Evolutionary conservation across 2,888 invertebrate genomes (phyloP), one percentile per base, ranked within the genome.

Genomic region (Drosophila prostipennis): DNA sequence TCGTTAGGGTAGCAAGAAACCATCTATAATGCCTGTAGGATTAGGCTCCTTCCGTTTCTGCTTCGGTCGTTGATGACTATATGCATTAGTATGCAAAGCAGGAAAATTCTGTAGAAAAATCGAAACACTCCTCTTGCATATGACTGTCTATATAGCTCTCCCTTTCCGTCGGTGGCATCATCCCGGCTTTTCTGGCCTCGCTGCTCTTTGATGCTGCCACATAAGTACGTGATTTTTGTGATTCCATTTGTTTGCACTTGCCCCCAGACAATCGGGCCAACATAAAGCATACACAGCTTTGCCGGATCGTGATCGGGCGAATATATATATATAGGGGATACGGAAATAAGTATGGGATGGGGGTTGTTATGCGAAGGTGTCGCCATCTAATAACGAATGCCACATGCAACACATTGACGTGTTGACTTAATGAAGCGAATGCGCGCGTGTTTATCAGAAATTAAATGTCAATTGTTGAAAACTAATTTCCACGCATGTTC

Each of bases 401-500:
- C 60, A 68, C 78, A 80, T 78, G 79, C 87, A 74, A 84, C 80
- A 78, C 76, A 65, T 72, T 78, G 77, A 76, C 79, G 83, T 83
- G 89, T 90, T 89, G 87, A 87, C 79, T 89, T 89, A 89, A 89
- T 90, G 89, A 90, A 88, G 85, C 83, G 48, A 52, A 37, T 23
- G 49, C 63, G 85, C 82, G 85, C 87, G 85, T 90, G 85, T 84
- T 87, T 89, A 83, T 87, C 89, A 89, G 76, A 88, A 87, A 89
- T 89, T 89, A 87, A 89, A 89, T 85, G 85, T 81, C 90, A 89
- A 90, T 84, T 85, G 87, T 79, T 82, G 76, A 77, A 82, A 82
- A 82, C 88, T 82, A 87, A 82, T 82, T 82, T 82, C 74, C 69
- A 71, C 69, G 70, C 77, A 49, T 72, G 58, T 42, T 42, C 43